Base-by-base conservation (phyloP, 1,140 invertebrate genomes). In the Drosophila neocordata region DNA sequence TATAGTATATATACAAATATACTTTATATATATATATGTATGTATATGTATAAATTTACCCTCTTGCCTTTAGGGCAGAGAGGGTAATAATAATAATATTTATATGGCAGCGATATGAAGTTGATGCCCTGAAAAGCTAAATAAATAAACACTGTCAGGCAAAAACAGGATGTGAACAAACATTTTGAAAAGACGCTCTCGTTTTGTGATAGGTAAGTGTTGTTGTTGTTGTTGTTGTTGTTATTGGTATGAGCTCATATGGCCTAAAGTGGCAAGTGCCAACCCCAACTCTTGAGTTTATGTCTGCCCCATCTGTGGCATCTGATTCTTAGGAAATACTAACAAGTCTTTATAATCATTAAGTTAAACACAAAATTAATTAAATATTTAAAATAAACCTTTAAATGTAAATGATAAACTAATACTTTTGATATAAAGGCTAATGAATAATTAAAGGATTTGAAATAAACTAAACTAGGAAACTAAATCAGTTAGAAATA, bases 71-170 rank as follows among this genome's bases (percentile, higher is more conserved):
- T 13, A 59, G 7, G 58, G 70, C 51, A 44, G 48, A 52, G 64
- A 58, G 65, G 61, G 83, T 76, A 87, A 85, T 85, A 85, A 88
- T 87, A 85, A 85, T 85, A 85, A 85, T 85, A 85, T 85, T 85
- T 85, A 85, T 85, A 85, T 82, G 78, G 74, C 56, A 75, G 75
- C 72, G 82, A 87, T 85, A 85, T 82, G 78, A 85, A 82, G 58
- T 81, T 81, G 66, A 63, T 78, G 58, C 70, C 58, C 9, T 85
- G 78, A 78, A 65, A 57, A 71, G 62, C 78, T 85, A 74, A 82
- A 85, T 85, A 85, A 87, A 85, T 85, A 85, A 85, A 75, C 81
- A 85, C 60, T 56, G 69, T 41, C 81, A 66, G 58, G 57, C 22
- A 35, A 20, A 31, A 56, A 11, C 61, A 65, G 69, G 58, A 67